Conservation (phyloP, 2,797 vertebrate species). For the Cirrhinus molitorella region DNA sequence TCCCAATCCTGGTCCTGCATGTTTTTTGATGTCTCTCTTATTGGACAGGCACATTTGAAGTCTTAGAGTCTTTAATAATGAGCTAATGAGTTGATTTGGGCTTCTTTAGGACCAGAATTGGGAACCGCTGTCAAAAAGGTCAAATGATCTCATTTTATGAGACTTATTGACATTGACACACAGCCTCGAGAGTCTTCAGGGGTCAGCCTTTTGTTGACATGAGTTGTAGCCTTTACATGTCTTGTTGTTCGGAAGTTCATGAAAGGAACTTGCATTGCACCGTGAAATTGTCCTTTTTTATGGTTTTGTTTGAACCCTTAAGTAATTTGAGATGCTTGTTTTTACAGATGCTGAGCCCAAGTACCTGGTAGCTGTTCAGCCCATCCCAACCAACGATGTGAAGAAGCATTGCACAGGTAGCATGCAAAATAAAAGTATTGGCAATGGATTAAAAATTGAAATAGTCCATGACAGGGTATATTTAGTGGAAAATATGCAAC, state of each 20-base stretch:
- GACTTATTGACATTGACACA: slow-evolving; percentile 1
- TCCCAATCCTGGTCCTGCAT: not conserved
- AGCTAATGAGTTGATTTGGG: not conserved
- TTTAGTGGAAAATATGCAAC: slow-evolving; percentile 19
- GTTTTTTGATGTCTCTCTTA: not conserved
- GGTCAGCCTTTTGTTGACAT: not conserved
- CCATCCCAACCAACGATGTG: slow-evolving; percentile 79
- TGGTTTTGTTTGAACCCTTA: slow-evolving; percentile 2
- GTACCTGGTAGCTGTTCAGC: slow-evolving; percentile 91
- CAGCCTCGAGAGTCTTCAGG: not conserved
- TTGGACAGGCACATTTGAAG: not conserved
- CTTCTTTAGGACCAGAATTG: not conserved
- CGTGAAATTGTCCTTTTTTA: not conserved
- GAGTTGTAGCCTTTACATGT: not conserved
- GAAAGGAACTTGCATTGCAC: not conserved
- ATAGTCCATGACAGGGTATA: not conserved
- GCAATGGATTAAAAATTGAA: not conserved
- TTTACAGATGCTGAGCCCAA: slow-evolving; percentile 91
- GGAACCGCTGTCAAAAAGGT: not conserved
- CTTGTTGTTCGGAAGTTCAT: not conserved
- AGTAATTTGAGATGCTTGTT: slow-evolving; percentile 47
- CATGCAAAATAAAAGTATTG: not conserved
- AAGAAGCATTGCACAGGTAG: slow-evolving; percentile 82
- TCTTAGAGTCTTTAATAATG: not conserved
- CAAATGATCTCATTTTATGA: not conserved